phyloP scores from a whole-genome alignment of 2,113 vertebrate genomes.

The Campylomormyrus tamandua region DNA sequence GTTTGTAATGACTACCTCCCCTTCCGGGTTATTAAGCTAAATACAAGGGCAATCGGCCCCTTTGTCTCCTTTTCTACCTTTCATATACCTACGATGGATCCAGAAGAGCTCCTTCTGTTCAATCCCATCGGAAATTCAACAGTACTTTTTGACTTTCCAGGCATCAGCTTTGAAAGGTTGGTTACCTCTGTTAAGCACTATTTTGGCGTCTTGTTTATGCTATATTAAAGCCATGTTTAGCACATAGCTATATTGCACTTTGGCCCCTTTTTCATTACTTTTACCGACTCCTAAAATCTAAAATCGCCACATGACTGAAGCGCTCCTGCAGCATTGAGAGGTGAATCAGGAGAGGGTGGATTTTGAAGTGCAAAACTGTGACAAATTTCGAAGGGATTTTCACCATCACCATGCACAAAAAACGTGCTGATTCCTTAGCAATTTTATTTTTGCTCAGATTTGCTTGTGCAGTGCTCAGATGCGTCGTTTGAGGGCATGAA shows the following conservation, averaged over 20 bases:
- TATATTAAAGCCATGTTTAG: not conserved
- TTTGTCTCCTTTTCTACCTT: not conserved
- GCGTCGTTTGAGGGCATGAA: not conserved
- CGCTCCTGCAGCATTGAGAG: not conserved
- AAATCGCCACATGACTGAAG: not conserved
- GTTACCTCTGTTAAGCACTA: not conserved
- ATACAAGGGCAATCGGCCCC: not conserved
- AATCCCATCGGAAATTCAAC: not conserved
- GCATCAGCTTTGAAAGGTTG: not conserved
- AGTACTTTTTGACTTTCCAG: not conserved
- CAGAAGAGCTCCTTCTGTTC: not conserved
- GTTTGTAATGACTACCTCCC: not conserved
- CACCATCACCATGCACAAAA: not conserved
- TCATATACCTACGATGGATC: not conserved
- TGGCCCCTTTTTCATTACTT: not conserved
- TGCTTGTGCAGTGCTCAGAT: not conserved
- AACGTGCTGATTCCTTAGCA: not conserved
- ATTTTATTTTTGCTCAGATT: not conserved
- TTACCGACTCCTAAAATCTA: not conserved
- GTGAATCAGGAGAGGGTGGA: not conserved
- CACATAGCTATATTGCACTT: not conserved
- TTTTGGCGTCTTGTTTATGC: not conserved
- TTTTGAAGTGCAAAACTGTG: not conserved
- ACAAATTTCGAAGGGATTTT: not conserved
- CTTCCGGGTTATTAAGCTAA: not conserved